Base-by-base conservation (phyloP, 2,888 invertebrate species). In the Amiota minor region DNA sequence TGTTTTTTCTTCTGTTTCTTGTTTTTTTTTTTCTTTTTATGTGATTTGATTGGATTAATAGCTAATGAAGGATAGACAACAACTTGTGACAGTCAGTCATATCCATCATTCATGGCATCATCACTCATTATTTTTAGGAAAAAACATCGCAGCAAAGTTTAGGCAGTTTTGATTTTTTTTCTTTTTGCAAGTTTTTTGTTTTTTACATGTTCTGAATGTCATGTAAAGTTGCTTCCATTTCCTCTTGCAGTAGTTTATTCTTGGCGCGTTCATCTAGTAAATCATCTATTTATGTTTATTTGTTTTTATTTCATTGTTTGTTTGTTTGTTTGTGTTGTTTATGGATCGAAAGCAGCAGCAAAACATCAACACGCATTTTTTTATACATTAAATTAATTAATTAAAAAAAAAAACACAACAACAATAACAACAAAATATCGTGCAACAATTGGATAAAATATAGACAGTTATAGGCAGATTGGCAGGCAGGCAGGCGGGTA, bases 221-320 rank as follows among this genome's bases (percentile, higher is more conserved):
- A 93, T 97, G 97, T 93, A 98, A 95, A 90, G 98, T 97, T 90
- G 97, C 95, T 92, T 99, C 98, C 96, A 99, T 97, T 92, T 99
- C 99, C 91, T 97, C 97, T 91, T 97, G 96, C 91, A 98, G 95
- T 91, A 96, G 92, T 93, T 96, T 97, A 93, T 96, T 97, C 93
- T 97, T 97, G 92, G 95, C 96, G 92, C 96, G 96, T 92, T 97
- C 97, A 90, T 94, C 93, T 91, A 97, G 93, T 91, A 98, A 94
- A 91, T 97, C 97, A 93, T 98, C 98, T 98, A 61, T 18, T 69
- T 73, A 35, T 35, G 35, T 35, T 74, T 77, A 23, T 73, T 72
- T 74, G 23, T 72, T 69, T 50, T 23, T 45, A 18, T 70, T 71
- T 62, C 10, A 1, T 53, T n/a, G n/a, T 53, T n/a, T 75, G 73